These are phyloP conservation scores for Pocillopora grandis DNA, from an alignment of 92 coral and sea anemone genomes.

Conservation along the genomic window DNA sequence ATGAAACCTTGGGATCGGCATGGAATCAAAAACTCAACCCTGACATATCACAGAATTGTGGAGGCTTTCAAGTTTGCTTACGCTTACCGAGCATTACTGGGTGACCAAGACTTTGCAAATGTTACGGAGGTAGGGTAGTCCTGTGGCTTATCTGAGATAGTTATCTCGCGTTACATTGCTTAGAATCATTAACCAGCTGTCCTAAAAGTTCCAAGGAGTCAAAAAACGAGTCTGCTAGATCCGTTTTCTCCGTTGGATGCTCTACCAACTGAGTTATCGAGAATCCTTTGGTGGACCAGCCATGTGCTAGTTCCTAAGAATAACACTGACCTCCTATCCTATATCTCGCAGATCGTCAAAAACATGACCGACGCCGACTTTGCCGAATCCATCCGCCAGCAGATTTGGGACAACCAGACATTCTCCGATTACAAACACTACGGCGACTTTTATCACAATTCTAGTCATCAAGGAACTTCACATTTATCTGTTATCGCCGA, in stretches of 20 bases:
- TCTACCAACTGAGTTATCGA: no score
- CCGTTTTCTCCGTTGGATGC: no score
- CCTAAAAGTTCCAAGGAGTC: no score
- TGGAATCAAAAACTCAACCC: conserved; percentile 53
- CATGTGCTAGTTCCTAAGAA: no score
- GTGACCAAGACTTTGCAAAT: conserved; percentile 83
- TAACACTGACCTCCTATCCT: no score
- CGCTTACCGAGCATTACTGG: conserved; percentile 91
- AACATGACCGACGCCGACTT: conserved; percentile 68
- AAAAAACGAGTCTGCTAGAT: no score
- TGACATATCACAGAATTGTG: conserved; percentile 89
- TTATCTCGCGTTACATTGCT: background rate
- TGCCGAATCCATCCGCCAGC: conserved; percentile 77
- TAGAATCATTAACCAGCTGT: no score
- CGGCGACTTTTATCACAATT: conserved; percentile 67
- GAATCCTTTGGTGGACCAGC: no score
- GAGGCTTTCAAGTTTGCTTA: conserved; percentile 97
- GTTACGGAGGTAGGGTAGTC: conserved; percentile 56
- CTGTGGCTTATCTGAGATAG: background rate
- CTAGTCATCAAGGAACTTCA: conserved; percentile 71
- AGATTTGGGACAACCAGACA: conserved; percentile 69
- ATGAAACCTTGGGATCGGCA: conserved; percentile 63
- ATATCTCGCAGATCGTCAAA: conserved; percentile 52
- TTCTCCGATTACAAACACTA: conserved; percentile 68
- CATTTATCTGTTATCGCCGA: conserved; percentile 85